These are phyloP conservation scores for Steinernema hermaphroditum DNA, from an alignment of 2,888 invertebrate genomes.

Conservation along the genomic window DNA sequence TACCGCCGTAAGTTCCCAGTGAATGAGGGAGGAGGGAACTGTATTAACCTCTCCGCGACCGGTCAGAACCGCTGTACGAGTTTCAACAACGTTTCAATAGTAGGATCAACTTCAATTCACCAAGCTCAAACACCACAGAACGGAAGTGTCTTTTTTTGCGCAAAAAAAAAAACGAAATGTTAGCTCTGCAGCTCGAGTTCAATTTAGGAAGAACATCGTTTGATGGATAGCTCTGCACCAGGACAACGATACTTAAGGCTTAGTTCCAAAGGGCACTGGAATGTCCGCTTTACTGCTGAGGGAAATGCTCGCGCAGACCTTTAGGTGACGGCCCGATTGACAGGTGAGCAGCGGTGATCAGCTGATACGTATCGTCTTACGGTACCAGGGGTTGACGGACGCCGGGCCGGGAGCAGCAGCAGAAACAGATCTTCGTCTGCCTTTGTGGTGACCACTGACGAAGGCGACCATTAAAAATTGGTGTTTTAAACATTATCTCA, in stretches of 20 bases:
- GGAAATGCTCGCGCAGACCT: background rate
- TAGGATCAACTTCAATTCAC: no score
- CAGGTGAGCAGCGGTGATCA: constrained; percentile 21
- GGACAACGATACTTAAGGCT: background rate
- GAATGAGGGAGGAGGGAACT: background rate
- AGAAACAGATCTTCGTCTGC: background rate
- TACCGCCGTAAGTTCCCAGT: background rate
- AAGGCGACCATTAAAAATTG: constrained; percentile 4
- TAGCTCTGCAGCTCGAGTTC: no score
- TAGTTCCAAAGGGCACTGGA: background rate
- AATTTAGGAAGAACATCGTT: background rate
- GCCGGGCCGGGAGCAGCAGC: background rate
- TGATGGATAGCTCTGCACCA: constrained; percentile 1
- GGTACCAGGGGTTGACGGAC: constrained; percentile 14
- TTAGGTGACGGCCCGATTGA: background rate
- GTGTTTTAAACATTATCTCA: constrained; percentile 7
- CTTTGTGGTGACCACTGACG: background rate
- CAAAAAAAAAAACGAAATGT: no score
- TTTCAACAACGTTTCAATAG: background rate
- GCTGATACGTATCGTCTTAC: constrained; percentile 7
- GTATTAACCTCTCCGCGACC: constrained; percentile 13
- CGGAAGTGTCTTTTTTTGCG: no score
- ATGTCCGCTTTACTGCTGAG: background rate
- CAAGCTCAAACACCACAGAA: no score
- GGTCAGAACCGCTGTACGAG: constrained; percentile 1